Evolutionary conservation across 2,888 invertebrate genomes (phyloP), one percentile per base, ranked within the genome.

Genomic region (Acholoe squamosa): DNA sequence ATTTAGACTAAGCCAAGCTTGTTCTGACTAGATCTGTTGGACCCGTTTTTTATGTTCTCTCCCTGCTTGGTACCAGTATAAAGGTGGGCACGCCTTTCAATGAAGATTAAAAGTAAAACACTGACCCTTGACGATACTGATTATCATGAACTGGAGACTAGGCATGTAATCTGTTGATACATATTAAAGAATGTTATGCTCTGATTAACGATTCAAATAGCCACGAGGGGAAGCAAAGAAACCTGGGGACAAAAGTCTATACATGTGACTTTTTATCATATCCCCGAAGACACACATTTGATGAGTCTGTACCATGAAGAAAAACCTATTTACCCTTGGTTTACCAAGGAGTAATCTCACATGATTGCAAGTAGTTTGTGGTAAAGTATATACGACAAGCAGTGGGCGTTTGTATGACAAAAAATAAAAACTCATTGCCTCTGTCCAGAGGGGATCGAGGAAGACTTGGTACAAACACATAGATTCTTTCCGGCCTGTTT

Each of bases 201-300:
- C n/a, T 61, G 61, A 61, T 61, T 61, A 19, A 61, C 19, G 61
- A 61, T 61, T n/a, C 61, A 61, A n/a, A n/a, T n/a, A n/a, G 61
- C 61, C 61, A 61, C 19, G 12, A 61, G 61, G 7, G n/a, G n/a
- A n/a, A 3, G 19, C 19, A n/a, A 3, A 61, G 14, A 7, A 12
- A n/a, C 1, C 61, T n/a, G 12, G 1, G 19, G 22, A n/a, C n/a
- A 61, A 61, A 61, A 61, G 12, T 61, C 61, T n/a, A n/a, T 61
- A 43, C 5, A n/a, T n/a, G n/a, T n/a, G 5, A 43, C 61, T 61
- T 61, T 61, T 61, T 61, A 7, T 19, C 19, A 61, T 19, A 61
- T 43, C 7, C 61, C 61, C n/a, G 61, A n/a, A 61, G 61, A 3
- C 61, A n/a, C n/a, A n/a, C 61, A 12, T 43, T 61, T 61, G 61